These are phyloP conservation scores for Cantharis nigra DNA, from an alignment of 2,888 invertebrate species.

Conservation along the genomic window DNA sequence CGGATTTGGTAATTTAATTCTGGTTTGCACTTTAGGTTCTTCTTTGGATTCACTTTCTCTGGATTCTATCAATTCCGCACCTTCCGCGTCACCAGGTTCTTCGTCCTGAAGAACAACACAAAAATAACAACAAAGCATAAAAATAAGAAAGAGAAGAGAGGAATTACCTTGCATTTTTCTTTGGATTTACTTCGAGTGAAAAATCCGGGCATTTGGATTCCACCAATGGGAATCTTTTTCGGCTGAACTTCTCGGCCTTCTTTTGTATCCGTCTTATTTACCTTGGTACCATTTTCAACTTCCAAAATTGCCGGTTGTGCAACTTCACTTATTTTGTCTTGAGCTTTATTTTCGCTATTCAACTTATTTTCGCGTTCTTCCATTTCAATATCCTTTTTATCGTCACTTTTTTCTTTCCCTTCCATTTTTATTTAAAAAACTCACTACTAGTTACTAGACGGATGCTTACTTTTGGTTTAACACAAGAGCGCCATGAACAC, in stretches of 20 bases:
- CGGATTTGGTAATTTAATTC: constrained; percentile 61
- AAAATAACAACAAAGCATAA: background rate
- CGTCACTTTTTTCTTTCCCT: constrained; percentile 59
- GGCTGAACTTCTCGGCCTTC: constrained; percentile 77
- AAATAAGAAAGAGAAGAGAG: constrained; percentile 5
- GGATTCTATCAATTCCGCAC: constrained; percentile 49
- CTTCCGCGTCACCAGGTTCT: constrained; percentile 56
- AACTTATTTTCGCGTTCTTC: constrained; percentile 66
- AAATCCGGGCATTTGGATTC: constrained; percentile 87
- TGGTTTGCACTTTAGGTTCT: constrained; percentile 49
- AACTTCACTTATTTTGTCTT: constrained; percentile 53
- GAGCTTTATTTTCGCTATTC: constrained; percentile 66
- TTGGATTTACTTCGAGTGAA: constrained; percentile 78
- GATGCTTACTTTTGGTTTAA: background rate
- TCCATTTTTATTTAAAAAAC: constrained; percentile 34
- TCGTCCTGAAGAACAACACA: constrained; percentile 40
- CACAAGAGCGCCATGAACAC: background rate
- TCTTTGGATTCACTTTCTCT: constrained; percentile 45
- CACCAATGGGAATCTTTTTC: constrained; percentile 84
- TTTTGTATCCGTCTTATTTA: constrained; percentile 62
- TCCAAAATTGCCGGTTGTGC: constrained; percentile 47
- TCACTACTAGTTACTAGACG: background rate
- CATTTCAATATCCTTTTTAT: constrained; percentile 69
- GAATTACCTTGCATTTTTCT: constrained; percentile 69
- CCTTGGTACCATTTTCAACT: constrained; percentile 60